phyloP scores from a whole-genome alignment of 2,888 invertebrate genomes.

The Entomobrya multifasciata region DNA sequence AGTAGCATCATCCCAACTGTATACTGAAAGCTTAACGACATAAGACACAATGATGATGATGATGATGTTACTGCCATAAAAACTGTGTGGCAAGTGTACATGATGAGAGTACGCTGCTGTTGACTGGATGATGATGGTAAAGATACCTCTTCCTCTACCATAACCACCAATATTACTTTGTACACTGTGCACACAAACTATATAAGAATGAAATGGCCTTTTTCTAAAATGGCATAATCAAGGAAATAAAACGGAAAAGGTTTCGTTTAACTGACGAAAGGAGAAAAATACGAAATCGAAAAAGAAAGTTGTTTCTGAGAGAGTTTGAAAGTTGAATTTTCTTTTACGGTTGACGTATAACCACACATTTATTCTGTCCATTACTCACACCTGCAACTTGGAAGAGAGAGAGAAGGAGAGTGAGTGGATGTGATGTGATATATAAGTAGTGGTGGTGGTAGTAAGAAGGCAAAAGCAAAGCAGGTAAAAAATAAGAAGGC shows the following conservation, averaged over 20 bases:
- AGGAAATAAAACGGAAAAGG: conserved; percentile 33
- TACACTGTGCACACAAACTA: background rate
- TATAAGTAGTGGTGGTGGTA: too few relatives aligned
- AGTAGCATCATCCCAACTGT: background rate
- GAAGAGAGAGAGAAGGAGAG: background rate
- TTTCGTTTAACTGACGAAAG: background rate
- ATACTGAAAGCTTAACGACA: conserved; percentile 10
- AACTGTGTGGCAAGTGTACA: conserved; percentile 28
- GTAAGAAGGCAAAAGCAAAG: background rate
- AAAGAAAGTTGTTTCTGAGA: background rate
- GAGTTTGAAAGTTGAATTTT: background rate
- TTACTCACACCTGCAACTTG: conserved; percentile 74
- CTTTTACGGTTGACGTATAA: conserved; percentile 72
- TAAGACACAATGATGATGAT: conserved; percentile 4
- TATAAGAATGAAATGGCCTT: background rate
- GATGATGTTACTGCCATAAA: conserved; percentile 34
- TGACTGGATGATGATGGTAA: background rate
- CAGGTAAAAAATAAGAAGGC: conserved; percentile 20
- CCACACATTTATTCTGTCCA: conserved; percentile 71
- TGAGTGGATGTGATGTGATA: too few relatives aligned
- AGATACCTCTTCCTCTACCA: background rate
- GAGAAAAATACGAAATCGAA: background rate
- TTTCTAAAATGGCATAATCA: conserved; percentile 45
- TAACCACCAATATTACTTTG: background rate
- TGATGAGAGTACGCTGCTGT: background rate